Conservation (phyloP, 2,113 vertebrate genomes). For the Scartelaos histophorus region DNA sequence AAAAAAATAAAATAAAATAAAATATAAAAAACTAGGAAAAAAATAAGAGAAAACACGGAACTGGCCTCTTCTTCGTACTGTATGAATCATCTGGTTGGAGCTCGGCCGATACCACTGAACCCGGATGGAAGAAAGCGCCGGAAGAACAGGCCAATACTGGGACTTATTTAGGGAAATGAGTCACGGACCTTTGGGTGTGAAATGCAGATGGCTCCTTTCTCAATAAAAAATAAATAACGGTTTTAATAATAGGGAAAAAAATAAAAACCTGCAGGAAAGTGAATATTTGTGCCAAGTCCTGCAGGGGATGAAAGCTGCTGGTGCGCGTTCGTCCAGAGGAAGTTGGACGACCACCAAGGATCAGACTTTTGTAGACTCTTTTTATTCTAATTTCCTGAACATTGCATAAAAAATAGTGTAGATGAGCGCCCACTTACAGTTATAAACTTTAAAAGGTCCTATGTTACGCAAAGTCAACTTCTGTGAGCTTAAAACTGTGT, state of each 20-base stretch:
- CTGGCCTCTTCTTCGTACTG: not conserved
- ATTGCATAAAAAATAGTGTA: too few species aligned
- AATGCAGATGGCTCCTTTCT: not conserved
- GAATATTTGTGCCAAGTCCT: not conserved
- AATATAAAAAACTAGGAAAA: not conserved
- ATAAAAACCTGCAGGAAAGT: not conserved
- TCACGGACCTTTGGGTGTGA: not conserved
- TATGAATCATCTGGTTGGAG: not conserved
- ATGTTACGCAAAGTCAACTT: too few species aligned
- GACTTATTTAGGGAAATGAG: constrained; percentile 4
- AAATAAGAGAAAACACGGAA: not conserved
- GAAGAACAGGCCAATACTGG: not conserved
- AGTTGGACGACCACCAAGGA: not conserved
- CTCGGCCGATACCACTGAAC: not conserved
- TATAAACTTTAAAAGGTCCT: too few species aligned
- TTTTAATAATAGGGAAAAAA: not conserved
- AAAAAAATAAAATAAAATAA: not conserved
- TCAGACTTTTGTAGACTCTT: not conserved
- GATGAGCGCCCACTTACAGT: too few species aligned
- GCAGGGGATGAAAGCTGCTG: not conserved
- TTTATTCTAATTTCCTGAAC: not conserved
- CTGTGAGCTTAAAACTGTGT: too few species aligned
- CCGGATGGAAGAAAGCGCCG: not conserved
- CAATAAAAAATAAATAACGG: not conserved
- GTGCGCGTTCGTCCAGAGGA: constrained; percentile 1